Evolutionary conservation across 53 echinoderm and acorn worm genomes (phyloP).

Genomic region (Mesocentrotus franciscanus): DNA sequence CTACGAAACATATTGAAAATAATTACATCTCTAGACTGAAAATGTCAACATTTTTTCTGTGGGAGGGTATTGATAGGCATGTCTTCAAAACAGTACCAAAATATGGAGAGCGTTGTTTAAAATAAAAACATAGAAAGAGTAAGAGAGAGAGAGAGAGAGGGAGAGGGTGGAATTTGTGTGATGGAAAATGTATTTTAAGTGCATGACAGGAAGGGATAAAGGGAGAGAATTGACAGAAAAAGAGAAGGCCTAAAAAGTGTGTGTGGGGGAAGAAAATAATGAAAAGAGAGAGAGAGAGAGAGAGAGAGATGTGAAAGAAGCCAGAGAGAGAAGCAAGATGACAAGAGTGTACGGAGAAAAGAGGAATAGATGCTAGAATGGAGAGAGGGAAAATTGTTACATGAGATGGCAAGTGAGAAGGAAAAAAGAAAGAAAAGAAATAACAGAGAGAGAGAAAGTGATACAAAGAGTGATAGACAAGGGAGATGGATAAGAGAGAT

Average conservation of each 20-base stretch:
- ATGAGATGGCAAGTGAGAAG: not conserved
- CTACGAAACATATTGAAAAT: not conserved
- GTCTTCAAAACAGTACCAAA: no score
- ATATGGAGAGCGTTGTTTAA: not conserved
- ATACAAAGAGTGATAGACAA: not conserved
- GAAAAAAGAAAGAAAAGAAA: not conserved
- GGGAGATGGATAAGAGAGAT: not conserved
- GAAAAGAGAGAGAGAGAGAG: not conserved
- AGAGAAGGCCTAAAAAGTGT: not conserved
- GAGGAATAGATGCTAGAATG: not conserved
- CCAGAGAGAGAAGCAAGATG: not conserved
- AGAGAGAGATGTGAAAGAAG: no score
- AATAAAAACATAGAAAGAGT: not conserved
- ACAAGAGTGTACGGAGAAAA: not conserved
- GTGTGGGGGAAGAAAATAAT: no score
- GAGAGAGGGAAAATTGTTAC: not conserved
- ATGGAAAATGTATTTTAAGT: not conserved
- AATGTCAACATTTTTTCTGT: not conserved
- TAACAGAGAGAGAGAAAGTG: not conserved
- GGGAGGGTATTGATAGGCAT: not conserved
- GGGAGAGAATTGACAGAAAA: not conserved
- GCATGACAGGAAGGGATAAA: not conserved
- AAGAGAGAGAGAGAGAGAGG: not conserved
- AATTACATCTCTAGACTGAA: not conserved
- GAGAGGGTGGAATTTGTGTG: not conserved